Conservation (phyloP, 2,113 vertebrate species). For the Xyrauchen texanus region DNA sequence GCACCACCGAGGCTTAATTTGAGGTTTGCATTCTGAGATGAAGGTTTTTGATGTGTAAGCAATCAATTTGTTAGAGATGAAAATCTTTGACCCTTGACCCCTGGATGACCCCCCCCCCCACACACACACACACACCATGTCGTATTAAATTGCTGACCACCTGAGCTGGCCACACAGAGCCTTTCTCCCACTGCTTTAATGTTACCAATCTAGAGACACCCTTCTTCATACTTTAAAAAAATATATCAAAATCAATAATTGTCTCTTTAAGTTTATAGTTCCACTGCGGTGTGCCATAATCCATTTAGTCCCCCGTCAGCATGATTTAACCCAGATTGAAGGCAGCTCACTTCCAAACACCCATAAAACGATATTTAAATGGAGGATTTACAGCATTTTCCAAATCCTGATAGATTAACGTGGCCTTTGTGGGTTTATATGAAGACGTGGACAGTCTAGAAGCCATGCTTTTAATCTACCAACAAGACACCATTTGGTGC, state of each 20-base stretch:
- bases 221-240: slow-evolving; percentile 46
- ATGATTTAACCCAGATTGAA: slow-evolving; percentile 66
- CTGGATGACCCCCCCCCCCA: slow-evolving; percentile 48
- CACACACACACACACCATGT: too few relatives aligned
- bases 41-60: slow-evolving; percentile 64
- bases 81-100: slow-evolving; percentile 57
- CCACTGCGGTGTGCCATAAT: slow-evolving; percentile 56
- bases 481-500: too few relatives aligned
- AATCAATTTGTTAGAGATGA: slow-evolving; percentile 65
- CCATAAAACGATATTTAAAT: slow-evolving; percentile 69
- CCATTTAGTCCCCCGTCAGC: slow-evolving; percentile 61
- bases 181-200: slow-evolving; percentile 61
- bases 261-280: slow-evolving; percentile 52
- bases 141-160: slow-evolving; percentile 71
- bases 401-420: slow-evolving; percentile 32
- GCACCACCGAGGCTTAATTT: slow-evolving; percentile 52
- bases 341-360: slow-evolving; percentile 18
- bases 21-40: too few relatives aligned
- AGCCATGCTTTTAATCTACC: background rate
- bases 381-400: slow-evolving; percentile 42
- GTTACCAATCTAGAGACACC: slow-evolving; percentile 55
- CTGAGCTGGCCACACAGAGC: slow-evolving; percentile 18
- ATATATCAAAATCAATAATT: slow-evolving; percentile 73
- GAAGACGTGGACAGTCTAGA: background rate
- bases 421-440: background rate